Conservation (phyloP, 2,888 invertebrate genomes). For the Aleiodes testaceus region DNA sequence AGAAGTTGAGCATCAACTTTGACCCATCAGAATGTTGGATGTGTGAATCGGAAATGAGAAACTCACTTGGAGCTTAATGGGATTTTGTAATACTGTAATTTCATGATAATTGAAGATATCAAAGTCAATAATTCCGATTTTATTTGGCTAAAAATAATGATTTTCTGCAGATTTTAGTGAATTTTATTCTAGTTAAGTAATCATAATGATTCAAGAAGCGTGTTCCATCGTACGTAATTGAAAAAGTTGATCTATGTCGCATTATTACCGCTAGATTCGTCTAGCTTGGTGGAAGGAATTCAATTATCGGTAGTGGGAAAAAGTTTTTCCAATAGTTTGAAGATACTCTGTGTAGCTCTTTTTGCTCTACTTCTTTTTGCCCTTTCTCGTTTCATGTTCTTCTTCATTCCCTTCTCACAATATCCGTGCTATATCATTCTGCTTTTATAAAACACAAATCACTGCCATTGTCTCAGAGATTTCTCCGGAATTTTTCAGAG, state of each 20-base stretch:
- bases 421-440: background rate
- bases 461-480: conserved; percentile 12
- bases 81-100: too few relatives aligned
- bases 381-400: background rate
- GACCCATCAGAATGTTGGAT: background rate
- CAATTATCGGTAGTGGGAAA: conserved; percentile 41
- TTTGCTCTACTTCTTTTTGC: conserved; percentile 15
- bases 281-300: conserved; percentile 39
- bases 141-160: too few relatives aligned
- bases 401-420: background rate
- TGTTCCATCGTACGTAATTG: conserved; percentile 44
- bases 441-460: conserved; percentile 21
- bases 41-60: too few relatives aligned
- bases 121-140: too few relatives aligned
- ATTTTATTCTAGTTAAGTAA: conserved; percentile 33
- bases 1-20: conserved; percentile 34
- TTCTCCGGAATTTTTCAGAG: background rate
- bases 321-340: conserved; percentile 44
- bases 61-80: too few relatives aligned
- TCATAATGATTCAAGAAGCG: conserved; percentile 43
- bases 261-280: conserved; percentile 44
- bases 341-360: conserved; percentile 35
- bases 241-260: conserved; percentile 46
- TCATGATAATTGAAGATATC: too few relatives aligned
- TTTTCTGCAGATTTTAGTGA: conserved; percentile 8